Conservation (phyloP, 2,113 vertebrate species). For the Cricetomys ansorgei region DNA sequence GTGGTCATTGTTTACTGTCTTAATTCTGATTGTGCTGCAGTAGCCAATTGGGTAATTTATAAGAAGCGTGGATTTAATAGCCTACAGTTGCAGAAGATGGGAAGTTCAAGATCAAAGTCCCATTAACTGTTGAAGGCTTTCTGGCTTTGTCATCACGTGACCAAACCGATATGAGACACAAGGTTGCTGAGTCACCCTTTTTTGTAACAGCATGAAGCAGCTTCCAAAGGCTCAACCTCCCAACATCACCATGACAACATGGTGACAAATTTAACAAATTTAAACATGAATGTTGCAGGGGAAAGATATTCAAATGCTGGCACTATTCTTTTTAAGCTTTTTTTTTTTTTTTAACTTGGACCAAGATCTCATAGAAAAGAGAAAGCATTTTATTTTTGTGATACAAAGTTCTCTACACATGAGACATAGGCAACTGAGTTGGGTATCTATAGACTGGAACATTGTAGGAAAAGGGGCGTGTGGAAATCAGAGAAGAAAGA, state of each 20-base stretch:
- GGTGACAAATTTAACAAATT: too few species aligned
- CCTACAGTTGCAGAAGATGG: neutral
- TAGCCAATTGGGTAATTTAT: neutral
- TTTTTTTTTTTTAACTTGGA: conserved; percentile 38
- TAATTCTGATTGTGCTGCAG: neutral
- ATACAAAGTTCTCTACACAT: neutral
- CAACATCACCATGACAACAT: neutral
- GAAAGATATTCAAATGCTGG: neutral
- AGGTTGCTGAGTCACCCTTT: neutral
- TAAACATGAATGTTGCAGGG: neutral
- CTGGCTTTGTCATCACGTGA: neutral
- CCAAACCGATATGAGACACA: neutral
- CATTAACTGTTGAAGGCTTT: neutral
- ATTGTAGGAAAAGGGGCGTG: neutral
- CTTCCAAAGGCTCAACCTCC: neutral
- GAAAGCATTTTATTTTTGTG: neutral
- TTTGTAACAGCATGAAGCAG: neutral
- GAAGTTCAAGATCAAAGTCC: neutral
- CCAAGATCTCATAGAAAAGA: neutral
- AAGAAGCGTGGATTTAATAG: neutral
- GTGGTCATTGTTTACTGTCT: neutral
- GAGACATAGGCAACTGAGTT: neutral
- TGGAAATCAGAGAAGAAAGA: neutral
- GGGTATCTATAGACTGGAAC: neutral
- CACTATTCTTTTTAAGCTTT: neutral